Conservation (phyloP, 2,113 vertebrate genomes). For the Monarcha castaneiventris region DNA sequence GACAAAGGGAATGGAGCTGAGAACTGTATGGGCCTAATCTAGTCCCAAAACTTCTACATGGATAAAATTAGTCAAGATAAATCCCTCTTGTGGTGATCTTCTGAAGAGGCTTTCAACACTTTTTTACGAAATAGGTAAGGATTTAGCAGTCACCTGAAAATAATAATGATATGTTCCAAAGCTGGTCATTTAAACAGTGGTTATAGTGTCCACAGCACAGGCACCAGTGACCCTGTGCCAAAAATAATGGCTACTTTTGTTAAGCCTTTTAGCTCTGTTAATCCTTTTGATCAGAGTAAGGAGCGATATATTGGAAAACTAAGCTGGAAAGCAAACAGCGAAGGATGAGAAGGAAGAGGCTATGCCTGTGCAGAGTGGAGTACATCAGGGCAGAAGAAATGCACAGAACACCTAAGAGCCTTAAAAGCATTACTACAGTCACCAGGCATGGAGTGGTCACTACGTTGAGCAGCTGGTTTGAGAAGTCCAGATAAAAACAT, state of each 20-base stretch:
- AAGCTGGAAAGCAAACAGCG: neutral
- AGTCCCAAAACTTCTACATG: neutral
- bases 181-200: neutral
- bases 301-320: neutral
- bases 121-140: neutral
- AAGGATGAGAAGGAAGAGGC: neutral
- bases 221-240: neutral
- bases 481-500: neutral
- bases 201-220: neutral
- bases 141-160: neutral
- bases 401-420: neutral
- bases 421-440: neutral
- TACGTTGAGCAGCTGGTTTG: neutral
- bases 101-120: neutral
- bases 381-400: neutral
- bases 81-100: neutral
- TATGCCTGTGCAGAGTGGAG: neutral
- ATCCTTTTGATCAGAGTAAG: conserved; percentile 4
- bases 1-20: neutral
- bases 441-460: neutral
- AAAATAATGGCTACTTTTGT: neutral
- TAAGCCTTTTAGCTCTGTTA: conserved; percentile 25
- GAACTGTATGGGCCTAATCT: neutral
- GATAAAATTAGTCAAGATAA: neutral
- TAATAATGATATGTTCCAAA: neutral